Evolutionary conservation across 2,113 vertebrate genomes (phyloP), one percentile per base, ranked within the genome.

Genomic region (Corythornis madagascariensis): DNA sequence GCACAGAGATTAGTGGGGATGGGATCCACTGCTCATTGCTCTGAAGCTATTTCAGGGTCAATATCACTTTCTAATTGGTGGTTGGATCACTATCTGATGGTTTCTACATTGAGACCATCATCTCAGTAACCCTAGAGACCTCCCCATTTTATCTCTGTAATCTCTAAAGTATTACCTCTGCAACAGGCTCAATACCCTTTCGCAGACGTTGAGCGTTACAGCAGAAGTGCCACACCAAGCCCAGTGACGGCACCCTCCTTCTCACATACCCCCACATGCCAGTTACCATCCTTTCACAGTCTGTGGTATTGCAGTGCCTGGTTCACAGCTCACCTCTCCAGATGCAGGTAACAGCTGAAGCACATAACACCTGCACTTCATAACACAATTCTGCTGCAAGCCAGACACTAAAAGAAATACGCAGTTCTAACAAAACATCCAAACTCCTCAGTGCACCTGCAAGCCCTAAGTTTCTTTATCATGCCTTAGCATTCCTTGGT

Each of bases 341-440:
- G 82, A 89, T 24, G 75, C 38, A 91, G 73, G 56, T 35, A 83
- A 1, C 72, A 88, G 74, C 81, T 91, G 77, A 21, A 69, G 59
- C 63, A 56, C 2, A 0, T 1, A 70, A 89, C 95, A 95, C 90
- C 94, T 95, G 94, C 79, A 67, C 88, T 80, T 13, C 33, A 29
- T 88, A 80, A 19, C 79, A 47, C 35, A 60, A 86, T 77, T 91
- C 76, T 88, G 82, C 90, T 96, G 85, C 40, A 0, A 96, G 94
- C 85, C 93, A 95, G 88, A 88, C 79, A 73, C 75, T 38, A 1
- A 73, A 25, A 94, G 89, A 95, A 95, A 88, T 80, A 89, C 77
- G 90, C 75, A 89, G 79, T 74, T 88, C 72, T 86, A 66, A 88
- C 60, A 91, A 92, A 89, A 82, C 66, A 72, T 43, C 75, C 42